Evolutionary conservation across 2,888 invertebrate species (phyloP).

Genomic region (Sipha maydis): DNA sequence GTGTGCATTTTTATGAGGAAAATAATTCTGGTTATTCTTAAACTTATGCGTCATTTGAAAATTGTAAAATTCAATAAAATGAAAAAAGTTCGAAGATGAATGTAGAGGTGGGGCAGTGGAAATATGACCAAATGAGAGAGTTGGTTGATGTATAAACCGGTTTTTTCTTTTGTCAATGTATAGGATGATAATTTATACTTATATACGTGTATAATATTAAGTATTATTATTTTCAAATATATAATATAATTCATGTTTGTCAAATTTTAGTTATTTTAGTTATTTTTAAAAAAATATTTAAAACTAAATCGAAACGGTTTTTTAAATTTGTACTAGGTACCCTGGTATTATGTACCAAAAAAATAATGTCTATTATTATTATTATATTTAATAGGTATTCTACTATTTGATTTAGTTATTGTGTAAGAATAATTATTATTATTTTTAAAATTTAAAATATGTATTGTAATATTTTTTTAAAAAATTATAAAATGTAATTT

Average conservation of each 20-base stretch:
- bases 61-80: background rate
- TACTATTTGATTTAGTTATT: no score
- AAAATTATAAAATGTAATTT: no score
- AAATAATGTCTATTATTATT: no score
- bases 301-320: slow-evolving; percentile 12
- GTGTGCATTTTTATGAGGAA: no score
- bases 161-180: slow-evolving; percentile 27
- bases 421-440: no score
- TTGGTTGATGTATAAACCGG: slow-evolving; percentile 26
- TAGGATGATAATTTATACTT: background rate
- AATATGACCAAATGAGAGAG: slow-evolving; percentile 15
- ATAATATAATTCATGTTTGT: background rate
- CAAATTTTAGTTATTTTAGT: no score
- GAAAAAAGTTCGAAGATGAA: slow-evolving; percentile 11
- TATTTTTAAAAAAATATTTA: background rate
- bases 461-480: no score
- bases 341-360: no score
- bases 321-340: background rate
- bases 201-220: background rate
- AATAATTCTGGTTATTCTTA: background rate
- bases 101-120: background rate
- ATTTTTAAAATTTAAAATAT: no score
- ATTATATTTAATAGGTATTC: no score
- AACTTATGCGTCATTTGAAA: slow-evolving; percentile 40
- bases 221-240: background rate